Percentiles rank a stretch among this genome's conserved stretches.
Conservation (phyloP, 2,888 invertebrate genomes). For the Dinocampus coccinellae region DNA sequence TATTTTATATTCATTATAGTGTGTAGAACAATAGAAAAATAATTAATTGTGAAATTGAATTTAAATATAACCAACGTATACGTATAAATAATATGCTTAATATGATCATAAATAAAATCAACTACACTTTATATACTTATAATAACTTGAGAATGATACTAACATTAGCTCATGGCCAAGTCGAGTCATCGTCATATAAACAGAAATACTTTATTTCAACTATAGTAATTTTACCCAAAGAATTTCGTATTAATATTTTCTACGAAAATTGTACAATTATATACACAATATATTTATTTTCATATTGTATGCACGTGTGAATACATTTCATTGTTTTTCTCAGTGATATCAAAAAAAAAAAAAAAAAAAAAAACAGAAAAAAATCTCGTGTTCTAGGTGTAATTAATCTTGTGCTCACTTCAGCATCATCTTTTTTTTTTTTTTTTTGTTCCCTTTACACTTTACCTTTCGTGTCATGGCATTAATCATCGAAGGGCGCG, state of each 20-base stretch:
- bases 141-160: conserved; percentile 30
- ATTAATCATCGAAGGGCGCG: conserved; percentile 34
- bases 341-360: neutral
- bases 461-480: conserved; percentile 8
- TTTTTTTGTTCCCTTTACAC: conserved; percentile 4
- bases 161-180: conserved; percentile 36
- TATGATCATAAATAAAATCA: too few relatives aligned
- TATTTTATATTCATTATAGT: neutral
- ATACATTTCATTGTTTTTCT: neutral
- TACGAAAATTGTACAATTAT: neutral
- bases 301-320: neutral
- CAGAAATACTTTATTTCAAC: conserved; percentile 23
- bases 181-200: conserved; percentile 29
- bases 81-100: too few relatives aligned
- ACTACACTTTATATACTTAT: neutral
- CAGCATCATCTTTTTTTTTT: neutral
- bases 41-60: conserved; percentile 19
- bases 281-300: neutral
- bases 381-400: neutral
- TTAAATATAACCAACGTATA: conserved; percentile 26
- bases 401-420: neutral
- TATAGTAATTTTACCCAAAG: neutral
- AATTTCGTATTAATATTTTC: conserved; percentile 5
- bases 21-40: neutral
- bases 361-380: too few relatives aligned